Evolutionary conservation across 2,888 invertebrate genomes (phyloP).

Genomic region (Leptopilina myrica): DNA sequence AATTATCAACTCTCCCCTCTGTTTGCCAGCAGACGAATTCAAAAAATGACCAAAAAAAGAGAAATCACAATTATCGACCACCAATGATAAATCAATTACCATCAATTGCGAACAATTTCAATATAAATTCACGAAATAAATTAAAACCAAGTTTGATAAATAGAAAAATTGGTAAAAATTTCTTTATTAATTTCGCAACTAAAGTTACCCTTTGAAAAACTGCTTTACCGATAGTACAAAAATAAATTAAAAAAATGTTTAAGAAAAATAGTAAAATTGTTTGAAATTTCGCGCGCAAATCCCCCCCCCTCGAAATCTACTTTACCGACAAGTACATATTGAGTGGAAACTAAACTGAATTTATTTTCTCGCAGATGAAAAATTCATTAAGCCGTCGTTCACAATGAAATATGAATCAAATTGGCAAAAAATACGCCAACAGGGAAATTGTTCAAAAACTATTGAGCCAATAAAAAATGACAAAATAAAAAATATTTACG

Average conservation of each 20-base stretch:
- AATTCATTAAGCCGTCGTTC: background rate
- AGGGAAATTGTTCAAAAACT: background rate
- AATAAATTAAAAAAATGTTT: too few species aligned
- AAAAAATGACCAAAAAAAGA: background rate
- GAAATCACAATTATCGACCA: background rate
- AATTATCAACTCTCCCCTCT: background rate
- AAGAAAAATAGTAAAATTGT: background rate
- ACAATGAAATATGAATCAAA: background rate
- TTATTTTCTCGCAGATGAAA: background rate
- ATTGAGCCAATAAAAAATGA: background rate
- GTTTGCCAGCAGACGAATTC: background rate
- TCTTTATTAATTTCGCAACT: too few species aligned
- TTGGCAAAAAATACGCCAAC: slow-evolving; percentile 19
- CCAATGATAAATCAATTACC: background rate
- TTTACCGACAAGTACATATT: too few species aligned
- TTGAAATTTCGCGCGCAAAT: background rate
- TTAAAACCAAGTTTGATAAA: background rate
- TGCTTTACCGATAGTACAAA: too few species aligned
- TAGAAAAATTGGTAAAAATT: background rate
- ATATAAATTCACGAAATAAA: background rate
- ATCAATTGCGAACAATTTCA: background rate
- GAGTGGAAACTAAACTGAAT: background rate
- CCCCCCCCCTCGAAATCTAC: too few species aligned
- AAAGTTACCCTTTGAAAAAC: too few species aligned
- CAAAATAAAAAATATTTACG: background rate